phyloP scores from a whole-genome alignment of 2,113 vertebrate genomes.

The Neofelis nebulosa region DNA sequence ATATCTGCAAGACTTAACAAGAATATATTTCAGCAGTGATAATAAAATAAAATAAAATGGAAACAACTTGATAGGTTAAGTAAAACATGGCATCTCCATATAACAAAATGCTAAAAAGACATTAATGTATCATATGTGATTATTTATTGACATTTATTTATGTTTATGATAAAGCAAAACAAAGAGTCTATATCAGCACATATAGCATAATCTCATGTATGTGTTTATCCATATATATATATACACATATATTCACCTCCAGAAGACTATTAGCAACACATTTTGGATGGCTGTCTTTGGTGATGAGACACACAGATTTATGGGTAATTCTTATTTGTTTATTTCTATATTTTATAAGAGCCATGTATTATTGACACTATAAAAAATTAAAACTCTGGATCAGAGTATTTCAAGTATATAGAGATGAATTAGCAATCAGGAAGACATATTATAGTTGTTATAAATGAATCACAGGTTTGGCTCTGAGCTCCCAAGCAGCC shows the following conservation, averaged over 20 bases:
- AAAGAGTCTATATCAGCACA: not conserved
- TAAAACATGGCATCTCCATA: not conserved
- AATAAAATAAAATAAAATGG: not conserved
- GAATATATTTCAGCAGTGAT: not conserved
- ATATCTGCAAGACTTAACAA: not conserved
- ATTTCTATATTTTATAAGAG: not conserved
- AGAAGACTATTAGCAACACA: not conserved
- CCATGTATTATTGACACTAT: not conserved
- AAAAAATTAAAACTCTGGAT: not conserved
- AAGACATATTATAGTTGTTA: not conserved
- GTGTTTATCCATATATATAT: not conserved
- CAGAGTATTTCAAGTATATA: not conserved
- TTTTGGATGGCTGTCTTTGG: not conserved
- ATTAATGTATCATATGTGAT: not conserved
- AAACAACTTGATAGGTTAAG: not conserved
- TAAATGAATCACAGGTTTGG: not conserved
- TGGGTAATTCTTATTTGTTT: not conserved
- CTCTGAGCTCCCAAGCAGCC: not conserved
- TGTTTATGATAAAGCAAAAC: not conserved
- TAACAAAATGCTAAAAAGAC: not conserved
- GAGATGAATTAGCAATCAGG: not conserved
- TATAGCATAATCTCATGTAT: not conserved
- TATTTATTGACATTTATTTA: not conserved
- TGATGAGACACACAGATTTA: not conserved
- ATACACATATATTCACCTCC: rapidly evolving